Evolutionary conservation across 2,113 vertebrate genomes (phyloP), one percentile per base, ranked within the genome.

Genomic region (Corydoras maculifer): DNA sequence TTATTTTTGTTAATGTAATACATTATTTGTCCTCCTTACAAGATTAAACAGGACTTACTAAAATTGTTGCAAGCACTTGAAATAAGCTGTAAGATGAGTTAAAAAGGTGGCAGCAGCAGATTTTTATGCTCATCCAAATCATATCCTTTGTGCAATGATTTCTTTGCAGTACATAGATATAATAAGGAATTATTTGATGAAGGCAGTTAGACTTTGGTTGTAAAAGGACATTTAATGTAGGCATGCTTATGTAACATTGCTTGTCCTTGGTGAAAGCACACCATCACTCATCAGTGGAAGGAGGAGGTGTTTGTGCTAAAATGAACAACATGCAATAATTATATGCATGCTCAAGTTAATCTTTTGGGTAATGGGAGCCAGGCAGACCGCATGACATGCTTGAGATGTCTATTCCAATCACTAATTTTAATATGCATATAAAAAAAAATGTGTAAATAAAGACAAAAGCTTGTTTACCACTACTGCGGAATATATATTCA

Each of bases 151-250:
- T 43, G 35, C 4, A 5, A 43, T 43, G 7, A 25, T 25, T 43
- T 43, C 7, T 43, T 43, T 43, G 35, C 2, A 8, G 35, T 2
- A 43, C 35, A 43, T 43, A 43, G 35, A 43, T 43, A 43, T 43
- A 43, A 43, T 43, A 43, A 43, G 35, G 35, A 43, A 43, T 5
- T 4, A 43, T 43, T 43, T 43, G 35, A 43, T 43, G 35, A 43
- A 43, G 7, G 35, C 35, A 65, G 1, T 10, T 5, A 18, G 7
- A 67, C 15, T 57, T 68, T 30, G 9, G 4, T 54, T 61, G 9
- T 29, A 74, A 71, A 71, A 59, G 54, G 9, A 54, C 68, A 54
- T 67, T 68, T 59, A 68, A 75, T 64, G 55, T 78, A 71, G 70
- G 62, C 49, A 11, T 61, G 14, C 48, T 74, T 73, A 54, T 72